Percentiles rank a stretch among this genome's conserved stretches.
phyloP scores from a whole-genome alignment of 2,113 vertebrate species.

The Syrmaticus mikado region DNA sequence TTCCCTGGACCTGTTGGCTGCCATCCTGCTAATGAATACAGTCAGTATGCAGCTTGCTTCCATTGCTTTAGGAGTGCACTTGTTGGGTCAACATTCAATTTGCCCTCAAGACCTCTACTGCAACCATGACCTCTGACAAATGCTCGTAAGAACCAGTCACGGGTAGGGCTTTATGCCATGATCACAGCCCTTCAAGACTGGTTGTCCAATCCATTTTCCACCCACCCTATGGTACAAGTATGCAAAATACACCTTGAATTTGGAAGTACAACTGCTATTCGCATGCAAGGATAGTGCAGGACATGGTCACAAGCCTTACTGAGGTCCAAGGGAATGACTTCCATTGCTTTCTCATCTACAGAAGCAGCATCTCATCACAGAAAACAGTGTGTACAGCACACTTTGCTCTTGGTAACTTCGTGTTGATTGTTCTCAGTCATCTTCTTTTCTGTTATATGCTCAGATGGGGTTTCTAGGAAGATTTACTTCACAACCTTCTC shows the following conservation, averaged over 20 bases:
- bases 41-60: neutral
- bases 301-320: neutral
- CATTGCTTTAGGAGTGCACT: neutral
- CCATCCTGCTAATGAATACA: neutral
- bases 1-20: neutral
- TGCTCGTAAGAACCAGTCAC: neutral
- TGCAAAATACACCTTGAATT: neutral
- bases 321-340: neutral
- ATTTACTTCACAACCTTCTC: neutral
- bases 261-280: neutral
- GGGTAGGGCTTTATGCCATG: neutral
- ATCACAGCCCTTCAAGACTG: neutral
- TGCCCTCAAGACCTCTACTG: neutral
- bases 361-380: neutral
- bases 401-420: neutral
- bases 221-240: neutral
- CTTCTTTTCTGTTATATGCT: neutral
- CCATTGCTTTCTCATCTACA: neutral
- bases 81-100: neutral
- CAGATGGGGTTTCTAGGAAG: neutral
- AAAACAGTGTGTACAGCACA: neutral
- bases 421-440: neutral
- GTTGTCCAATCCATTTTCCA: neutral
- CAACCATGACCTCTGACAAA: neutral
- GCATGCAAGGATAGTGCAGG: neutral